phyloP scores from a whole-genome alignment of 2,113 vertebrate species.

The Pterocles orientalis region DNA sequence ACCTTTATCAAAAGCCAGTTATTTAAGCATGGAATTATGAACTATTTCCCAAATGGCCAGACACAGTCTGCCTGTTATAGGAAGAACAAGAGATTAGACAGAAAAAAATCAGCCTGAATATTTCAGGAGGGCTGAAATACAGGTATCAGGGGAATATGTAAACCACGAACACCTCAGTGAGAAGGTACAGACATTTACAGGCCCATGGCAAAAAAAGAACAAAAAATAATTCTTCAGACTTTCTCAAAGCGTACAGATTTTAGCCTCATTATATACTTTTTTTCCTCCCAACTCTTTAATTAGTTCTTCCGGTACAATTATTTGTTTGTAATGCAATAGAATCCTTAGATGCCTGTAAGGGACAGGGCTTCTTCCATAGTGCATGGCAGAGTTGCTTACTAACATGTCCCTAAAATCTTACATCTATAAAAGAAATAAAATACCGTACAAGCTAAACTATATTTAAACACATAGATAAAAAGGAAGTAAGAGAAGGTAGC shows the following conservation, averaged over 20 bases:
- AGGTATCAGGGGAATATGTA: not conserved
- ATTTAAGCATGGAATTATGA: conserved; percentile 45
- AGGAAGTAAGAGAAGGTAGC: not conserved
- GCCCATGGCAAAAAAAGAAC: not conserved
- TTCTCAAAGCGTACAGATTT: not conserved
- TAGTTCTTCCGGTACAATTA: not conserved
- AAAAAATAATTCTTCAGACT: not conserved
- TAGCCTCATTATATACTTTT: not conserved
- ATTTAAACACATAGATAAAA: not conserved
- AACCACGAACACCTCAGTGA: not conserved
- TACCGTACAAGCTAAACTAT: not conserved
- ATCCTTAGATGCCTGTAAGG: not conserved
- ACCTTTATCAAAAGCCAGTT: conserved; percentile 47
- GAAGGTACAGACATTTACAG: not conserved
- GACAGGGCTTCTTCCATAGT: not conserved
- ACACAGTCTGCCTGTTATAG: not conserved
- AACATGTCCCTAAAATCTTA: not conserved
- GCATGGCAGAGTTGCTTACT: not conserved
- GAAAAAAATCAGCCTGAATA: not conserved
- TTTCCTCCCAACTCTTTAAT: not conserved
- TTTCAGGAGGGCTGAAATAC: not conserved
- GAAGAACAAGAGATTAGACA: not conserved
- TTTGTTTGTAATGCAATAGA: not conserved
- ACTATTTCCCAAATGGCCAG: conserved; percentile 45
- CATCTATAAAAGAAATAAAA: not conserved